Base-by-base conservation (phyloP, 2,888 invertebrate genomes). In the Seira sanloemensis region DNA sequence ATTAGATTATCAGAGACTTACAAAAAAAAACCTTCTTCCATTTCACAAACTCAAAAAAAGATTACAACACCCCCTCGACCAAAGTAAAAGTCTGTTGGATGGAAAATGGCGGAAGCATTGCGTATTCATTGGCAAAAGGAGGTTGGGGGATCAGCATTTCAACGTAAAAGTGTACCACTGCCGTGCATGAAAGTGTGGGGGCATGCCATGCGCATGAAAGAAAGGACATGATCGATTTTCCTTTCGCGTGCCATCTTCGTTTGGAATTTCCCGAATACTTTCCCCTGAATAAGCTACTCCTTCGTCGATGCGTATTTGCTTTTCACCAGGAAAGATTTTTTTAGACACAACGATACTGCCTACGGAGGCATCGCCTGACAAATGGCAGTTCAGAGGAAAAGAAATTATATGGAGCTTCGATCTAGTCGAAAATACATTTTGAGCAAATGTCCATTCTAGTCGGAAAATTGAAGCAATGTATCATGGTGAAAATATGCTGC, bases 151-250 rank as follows among this genome's bases (percentile, higher is more conserved):
- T 37, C 37, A 37, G 12, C 37, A 37, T 37, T 37, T 37, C 12
- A 37, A 37, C 12, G 37, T 12, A 37, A 37, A 37, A 4, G 5
- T 12, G 37, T 37, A 12, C 12, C 37, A 37, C n/a, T n/a, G n/a
- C n/a, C n/a, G n/a, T n/a, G n/a, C n/a, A n/a, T n/a, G n/a, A n/a
- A n/a, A n/a, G n/a, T n/a, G n/a, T n/a, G n/a, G n/a, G 74, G 80
- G 73, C 54, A 80, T 80, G 80, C 46, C 80, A 75, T 80, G 80
- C 80, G 80, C 80, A 80, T 62, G 66, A 54, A 74, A 69, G 67
- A 62, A 80, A 68, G 74, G 74, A 37, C 58, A 69, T 74, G 75
- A 80, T 80, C 80, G 80, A 81, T 81, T 81, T 69, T 74, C 71
- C 75, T 81, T 81, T 75, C 75, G 75, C 71, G 69, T 81, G 75